Evolutionary conservation across 2,113 vertebrate genomes (phyloP).

Genomic region (Psilopsiagon aurifrons): DNA sequence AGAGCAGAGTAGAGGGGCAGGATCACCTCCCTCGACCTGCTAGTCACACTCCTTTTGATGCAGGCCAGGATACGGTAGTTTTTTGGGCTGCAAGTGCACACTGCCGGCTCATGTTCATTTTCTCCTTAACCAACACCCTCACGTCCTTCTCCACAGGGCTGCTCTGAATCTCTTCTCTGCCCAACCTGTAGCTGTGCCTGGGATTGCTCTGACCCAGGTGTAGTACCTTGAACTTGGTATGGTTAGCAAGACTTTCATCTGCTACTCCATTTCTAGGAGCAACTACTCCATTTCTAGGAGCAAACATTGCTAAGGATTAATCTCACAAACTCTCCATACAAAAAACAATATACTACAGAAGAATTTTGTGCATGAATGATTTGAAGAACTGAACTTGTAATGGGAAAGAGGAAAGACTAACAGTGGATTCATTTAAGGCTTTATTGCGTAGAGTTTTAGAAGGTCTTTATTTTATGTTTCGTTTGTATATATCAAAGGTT

Average conservation of each 20-base stretch:
- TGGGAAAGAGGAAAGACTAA: neutral
- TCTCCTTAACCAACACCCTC: too few relatives aligned
- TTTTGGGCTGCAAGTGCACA: too few relatives aligned
- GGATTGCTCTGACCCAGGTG: too few relatives aligned
- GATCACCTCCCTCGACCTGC: too few relatives aligned
- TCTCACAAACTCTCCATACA: neutral
- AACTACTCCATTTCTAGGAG: neutral
- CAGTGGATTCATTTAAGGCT: neutral
- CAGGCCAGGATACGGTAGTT: too few relatives aligned
- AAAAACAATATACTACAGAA: neutral
- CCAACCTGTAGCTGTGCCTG: too few relatives aligned
- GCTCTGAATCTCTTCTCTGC: too few relatives aligned
- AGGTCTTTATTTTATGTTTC: neutral
- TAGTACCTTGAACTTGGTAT: too few relatives aligned
- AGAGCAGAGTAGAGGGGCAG: too few relatives aligned
- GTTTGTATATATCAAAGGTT: neutral
- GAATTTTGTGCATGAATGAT: neutral
- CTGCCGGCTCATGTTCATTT: too few relatives aligned
- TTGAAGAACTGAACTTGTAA: neutral
- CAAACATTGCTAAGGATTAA: neutral
- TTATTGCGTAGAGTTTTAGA: neutral
- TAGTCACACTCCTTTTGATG: too few relatives aligned
- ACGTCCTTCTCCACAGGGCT: too few relatives aligned
- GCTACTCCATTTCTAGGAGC: neutral
- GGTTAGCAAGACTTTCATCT: neutral